Evolutionary conservation across 2,888 invertebrate species (phyloP).

Genomic region (Digitonthophagus gazella): DNA sequence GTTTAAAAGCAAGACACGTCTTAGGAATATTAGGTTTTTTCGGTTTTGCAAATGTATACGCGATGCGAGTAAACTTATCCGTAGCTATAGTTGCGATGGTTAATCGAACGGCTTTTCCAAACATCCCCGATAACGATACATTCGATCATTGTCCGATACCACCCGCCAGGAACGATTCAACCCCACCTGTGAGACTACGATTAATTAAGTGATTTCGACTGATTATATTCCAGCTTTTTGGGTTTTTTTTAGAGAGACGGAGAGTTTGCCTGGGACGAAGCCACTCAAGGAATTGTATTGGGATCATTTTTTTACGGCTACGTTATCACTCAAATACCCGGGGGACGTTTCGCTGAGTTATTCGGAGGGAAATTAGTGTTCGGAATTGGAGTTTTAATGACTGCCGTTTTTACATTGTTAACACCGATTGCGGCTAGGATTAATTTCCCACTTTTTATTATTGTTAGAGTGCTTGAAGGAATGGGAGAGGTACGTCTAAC

Average conservation of each 20-base stretch:
- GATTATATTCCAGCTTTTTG: background rate
- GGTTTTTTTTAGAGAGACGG: constrained; percentile 60
- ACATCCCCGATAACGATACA: constrained; percentile 54
- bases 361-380: constrained; percentile 87
- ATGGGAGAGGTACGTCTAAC: constrained; percentile 78
- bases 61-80: constrained; percentile 87
- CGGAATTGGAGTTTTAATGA: constrained; percentile 76
- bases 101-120: constrained; percentile 65
- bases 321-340: constrained; percentile 78
- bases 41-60: constrained; percentile 86
- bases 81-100: constrained; percentile 96
- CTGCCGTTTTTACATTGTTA: constrained; percentile 77
- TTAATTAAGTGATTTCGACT: background rate
- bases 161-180: constrained; percentile 19
- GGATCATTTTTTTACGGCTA: constrained; percentile 85
- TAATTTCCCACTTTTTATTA: constrained; percentile 67
- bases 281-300: constrained; percentile 75
- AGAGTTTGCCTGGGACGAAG: constrained; percentile 76
- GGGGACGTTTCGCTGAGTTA: constrained; percentile 79
- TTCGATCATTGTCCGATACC: constrained; percentile 62
- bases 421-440: constrained; percentile 78
- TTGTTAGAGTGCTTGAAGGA: constrained; percentile 76
- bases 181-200: constrained; percentile 13
- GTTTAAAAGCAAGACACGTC: constrained; percentile 71
- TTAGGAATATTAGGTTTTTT: constrained; percentile 83